phyloP scores from a whole-genome alignment of 2,113 vertebrate species.

The Rynchops niger region DNA sequence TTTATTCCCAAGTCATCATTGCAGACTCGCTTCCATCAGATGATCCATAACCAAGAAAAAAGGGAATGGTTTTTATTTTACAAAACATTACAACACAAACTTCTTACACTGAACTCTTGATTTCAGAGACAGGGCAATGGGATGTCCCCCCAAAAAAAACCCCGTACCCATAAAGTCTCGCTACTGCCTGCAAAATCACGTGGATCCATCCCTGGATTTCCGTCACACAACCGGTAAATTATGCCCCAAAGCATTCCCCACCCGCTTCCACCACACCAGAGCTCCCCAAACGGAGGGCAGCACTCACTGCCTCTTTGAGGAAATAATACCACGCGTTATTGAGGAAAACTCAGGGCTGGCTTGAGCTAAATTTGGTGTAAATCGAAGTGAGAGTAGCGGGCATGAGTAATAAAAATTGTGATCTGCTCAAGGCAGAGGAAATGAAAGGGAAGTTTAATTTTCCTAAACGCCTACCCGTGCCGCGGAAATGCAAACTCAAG shows the following conservation, averaged over 20 bases:
- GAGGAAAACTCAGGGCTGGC: neutral
- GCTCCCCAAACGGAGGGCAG: neutral
- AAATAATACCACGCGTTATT: neutral
- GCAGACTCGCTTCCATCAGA: neutral
- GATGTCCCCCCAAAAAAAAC: neutral
- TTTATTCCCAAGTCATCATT: neutral
- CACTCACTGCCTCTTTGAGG: neutral
- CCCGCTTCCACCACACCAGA: neutral
- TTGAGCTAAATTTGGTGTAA: neutral
- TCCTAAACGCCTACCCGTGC: neutral
- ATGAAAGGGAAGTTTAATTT: neutral
- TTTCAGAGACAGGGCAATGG: neutral
- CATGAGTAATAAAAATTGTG: neutral
- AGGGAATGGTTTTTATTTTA: neutral
- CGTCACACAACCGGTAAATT: neutral
- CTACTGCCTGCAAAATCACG: neutral
- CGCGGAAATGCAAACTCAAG: neutral
- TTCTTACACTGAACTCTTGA: neutral
- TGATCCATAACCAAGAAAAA: neutral
- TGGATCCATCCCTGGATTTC: neutral
- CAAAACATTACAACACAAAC: neutral
- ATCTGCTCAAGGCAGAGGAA: neutral
- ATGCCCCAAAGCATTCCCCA: neutral
- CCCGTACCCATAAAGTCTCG: neutral
- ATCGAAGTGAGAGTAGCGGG: neutral